Percentiles rank a stretch among this genome's conserved stretches.
These are phyloP conservation scores for Sphecodes monilicornis DNA, from an alignment of 2,888 invertebrate genomes.

Conservation along the genomic window DNA sequence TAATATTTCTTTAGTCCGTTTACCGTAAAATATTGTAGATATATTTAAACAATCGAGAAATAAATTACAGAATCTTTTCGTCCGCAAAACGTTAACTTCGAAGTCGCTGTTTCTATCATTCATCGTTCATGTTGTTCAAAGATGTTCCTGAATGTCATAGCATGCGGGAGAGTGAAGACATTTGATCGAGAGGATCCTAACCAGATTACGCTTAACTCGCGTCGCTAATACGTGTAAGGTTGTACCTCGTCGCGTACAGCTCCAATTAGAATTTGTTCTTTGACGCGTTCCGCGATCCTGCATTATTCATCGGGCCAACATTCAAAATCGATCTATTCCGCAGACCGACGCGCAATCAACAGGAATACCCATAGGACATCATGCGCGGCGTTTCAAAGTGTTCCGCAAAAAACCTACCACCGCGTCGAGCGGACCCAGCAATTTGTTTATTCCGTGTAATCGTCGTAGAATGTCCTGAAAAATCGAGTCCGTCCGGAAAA, in stretches of 20 bases:
- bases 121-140: too few relatives aligned
- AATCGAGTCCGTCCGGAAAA: constrained; percentile 1
- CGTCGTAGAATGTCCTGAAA: not conserved
- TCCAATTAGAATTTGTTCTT: constrained; percentile 54
- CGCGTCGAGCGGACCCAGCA: not conserved
- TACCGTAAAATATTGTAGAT: too few relatives aligned
- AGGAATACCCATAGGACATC: constrained; percentile 1
- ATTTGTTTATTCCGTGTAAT: constrained; percentile 9
- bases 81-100: too few relatives aligned
- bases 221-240: constrained; percentile 42
- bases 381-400: not conserved
- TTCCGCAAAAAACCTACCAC: not conserved
- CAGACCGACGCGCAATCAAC: not conserved
- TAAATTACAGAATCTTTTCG: too few relatives aligned
- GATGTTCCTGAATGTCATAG: too few relatives aligned
- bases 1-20: too few relatives aligned
- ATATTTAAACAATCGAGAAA: too few relatives aligned
- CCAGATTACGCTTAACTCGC: constrained; percentile 55
- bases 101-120: too few relatives aligned
- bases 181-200: constrained; percentile 43
- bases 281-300: constrained; percentile 31
- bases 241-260: constrained; percentile 3
- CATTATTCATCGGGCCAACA: constrained; percentile 45
- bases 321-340: constrained; percentile 33
- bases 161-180: not conserved